Percentiles rank a stretch among this genome's conserved stretches.
These are phyloP conservation scores for Thomomys bottae DNA, from an alignment of 2,113 vertebrate species.

Conservation along the genomic window DNA sequence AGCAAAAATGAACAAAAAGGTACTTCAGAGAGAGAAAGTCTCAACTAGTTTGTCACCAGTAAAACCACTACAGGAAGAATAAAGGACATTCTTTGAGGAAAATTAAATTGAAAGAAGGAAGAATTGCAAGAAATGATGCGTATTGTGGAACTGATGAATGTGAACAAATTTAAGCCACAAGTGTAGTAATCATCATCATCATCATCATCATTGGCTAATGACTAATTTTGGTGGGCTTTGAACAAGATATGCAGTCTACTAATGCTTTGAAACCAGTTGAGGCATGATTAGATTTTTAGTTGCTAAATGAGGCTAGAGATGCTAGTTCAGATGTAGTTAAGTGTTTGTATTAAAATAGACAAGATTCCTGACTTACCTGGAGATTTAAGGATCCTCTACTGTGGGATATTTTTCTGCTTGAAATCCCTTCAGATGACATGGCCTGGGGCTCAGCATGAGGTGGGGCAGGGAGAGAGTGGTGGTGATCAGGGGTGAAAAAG, in stretches of 20 bases:
- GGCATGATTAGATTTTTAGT: conserved; percentile 20
- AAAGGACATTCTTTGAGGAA: not conserved
- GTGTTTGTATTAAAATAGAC: conserved; percentile 34
- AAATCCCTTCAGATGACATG: not conserved
- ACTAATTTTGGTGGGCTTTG: conserved; percentile 19
- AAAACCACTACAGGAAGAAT: not conserved
- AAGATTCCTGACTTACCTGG: conserved; percentile 7
- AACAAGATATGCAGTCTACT: not conserved
- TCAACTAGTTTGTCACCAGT: not conserved
- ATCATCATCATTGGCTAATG: not conserved
- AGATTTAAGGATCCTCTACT: not conserved
- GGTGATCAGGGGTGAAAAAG: conserved; percentile 42
- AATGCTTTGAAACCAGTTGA: not conserved
- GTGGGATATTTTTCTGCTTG: conserved; percentile 16
- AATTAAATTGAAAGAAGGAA: conserved; percentile 25
- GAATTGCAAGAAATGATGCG: not conserved
- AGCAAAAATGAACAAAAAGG: conserved; percentile 34
- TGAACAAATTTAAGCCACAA: not conserved
- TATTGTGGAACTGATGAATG: not conserved
- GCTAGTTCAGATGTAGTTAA: not conserved
- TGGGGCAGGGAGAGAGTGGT: not conserved
- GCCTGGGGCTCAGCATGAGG: conserved; percentile 14
- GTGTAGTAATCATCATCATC: not conserved
- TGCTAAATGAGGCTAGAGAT: not conserved
- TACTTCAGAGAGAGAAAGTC: conserved; percentile 7